Base-by-base conservation (phyloP, 2,888 invertebrate species). In the Stratiomys singularior region DNA sequence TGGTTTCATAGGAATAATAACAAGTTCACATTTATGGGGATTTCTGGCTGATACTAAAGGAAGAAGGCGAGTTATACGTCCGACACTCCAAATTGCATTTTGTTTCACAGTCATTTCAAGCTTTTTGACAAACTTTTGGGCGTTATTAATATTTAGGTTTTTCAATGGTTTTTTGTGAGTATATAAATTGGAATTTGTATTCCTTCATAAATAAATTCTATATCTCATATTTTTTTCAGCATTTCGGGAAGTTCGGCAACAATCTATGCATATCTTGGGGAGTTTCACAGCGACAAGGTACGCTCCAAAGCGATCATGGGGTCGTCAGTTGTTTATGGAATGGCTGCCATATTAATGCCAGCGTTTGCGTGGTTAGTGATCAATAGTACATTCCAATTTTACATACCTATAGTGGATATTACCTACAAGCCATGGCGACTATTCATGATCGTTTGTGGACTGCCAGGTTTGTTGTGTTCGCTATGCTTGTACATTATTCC, bases 11-110 rank as follows among this genome's bases (percentile, higher is more conserved):
- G 88, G 88, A 81, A 89, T 89, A 80, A 88, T 90, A 56, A 81
- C 88, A 13, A 89, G 89, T 76, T 89, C 89, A 0, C 89, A 89
- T 83, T 82, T 90, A 56, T 90, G 90, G 90, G 90, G 90, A 7
- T 89, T 88, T 81, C 81, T 90, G 56, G 90, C 89, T 0, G 90
- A 90, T 81, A 88, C 89, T 0, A 86, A 85, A 78, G 90, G 90
- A 5, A 82, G 89, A 44, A 85, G 87, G 80, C 86, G 84, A 44
- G 85, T 88, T 0, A 85, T 89, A 28, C 82, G 89, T 25, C 84
- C 88, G 15, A 87, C 89, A 47, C 83, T 90, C 60, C 78, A 88
- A 13, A 81, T 86, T 4, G 88, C 89, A 79, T 88, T 88, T 58
- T 64, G 88, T 1, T 84, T 87, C 7, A 89, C 89, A 27, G 80